Evolutionary conservation across 2,797 vertebrate species (phyloP).

Genomic region (Pogonophryne albipinna): DNA sequence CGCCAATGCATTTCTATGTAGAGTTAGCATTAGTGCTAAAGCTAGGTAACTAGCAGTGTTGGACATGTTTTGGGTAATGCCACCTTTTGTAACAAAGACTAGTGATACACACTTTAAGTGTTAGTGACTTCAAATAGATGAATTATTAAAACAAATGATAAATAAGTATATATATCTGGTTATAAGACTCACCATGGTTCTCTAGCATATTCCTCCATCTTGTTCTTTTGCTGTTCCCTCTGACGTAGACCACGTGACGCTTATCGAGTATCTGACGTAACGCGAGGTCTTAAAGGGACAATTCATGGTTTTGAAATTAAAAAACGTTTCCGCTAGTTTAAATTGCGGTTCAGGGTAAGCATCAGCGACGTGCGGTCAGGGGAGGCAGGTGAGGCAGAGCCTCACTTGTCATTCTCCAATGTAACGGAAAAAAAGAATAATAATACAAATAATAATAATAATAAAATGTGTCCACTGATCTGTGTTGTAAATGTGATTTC

Average conservation of each 20-base stretch:
- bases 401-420: too few species aligned
- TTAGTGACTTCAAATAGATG: rapidly evolving
- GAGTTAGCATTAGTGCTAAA: constrained; percentile 68
- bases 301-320: neutral
- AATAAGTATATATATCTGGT: neutral
- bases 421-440: too few species aligned
- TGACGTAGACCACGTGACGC: constrained; percentile 57
- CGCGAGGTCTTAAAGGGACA: constrained; percentile 15
- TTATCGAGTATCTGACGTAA: constrained; percentile 47
- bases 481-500: too few species aligned
- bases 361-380: too few species aligned
- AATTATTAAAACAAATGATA: rapidly evolving
- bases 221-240: constrained; percentile 78
- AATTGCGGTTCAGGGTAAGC: too few species aligned
- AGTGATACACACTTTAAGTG: rapidly evolving
- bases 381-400: too few species aligned
- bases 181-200: constrained; percentile 91
- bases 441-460: too few species aligned
- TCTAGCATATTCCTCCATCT: constrained; percentile 97
- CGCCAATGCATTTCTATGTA: constrained; percentile 11
- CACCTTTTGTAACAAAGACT: neutral
- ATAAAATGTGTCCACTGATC: too few species aligned
- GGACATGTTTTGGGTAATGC: neutral
- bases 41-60: constrained; percentile 7
- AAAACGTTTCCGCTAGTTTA: too few species aligned